phyloP scores from a whole-genome alignment of 2,888 invertebrate species.

The Yponomeuta malinellus region DNA sequence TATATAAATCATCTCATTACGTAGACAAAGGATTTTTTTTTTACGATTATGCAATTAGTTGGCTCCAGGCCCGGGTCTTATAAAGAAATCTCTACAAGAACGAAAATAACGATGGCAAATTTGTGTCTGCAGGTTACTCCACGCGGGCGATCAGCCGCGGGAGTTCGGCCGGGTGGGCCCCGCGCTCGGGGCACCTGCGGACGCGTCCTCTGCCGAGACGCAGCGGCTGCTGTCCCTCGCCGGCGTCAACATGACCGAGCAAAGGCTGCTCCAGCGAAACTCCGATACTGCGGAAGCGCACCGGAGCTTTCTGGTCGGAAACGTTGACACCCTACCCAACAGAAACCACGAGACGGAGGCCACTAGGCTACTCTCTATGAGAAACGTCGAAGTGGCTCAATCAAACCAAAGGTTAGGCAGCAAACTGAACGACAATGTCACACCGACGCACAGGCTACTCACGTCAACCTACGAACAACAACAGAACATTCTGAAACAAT shows the following conservation, averaged over 20 bases:
- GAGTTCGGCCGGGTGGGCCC: constrained; percentile 42
- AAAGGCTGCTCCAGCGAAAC: constrained; percentile 70
- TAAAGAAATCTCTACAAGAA: neutral
- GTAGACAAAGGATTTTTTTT: too few relatives aligned
- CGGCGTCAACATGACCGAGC: constrained; percentile 73
- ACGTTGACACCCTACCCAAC: constrained; percentile 45
- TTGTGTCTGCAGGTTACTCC: constrained; percentile 48
- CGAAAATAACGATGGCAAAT: neutral
- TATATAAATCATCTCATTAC: too few relatives aligned
- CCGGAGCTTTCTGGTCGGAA: constrained; percentile 67
- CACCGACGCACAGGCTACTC: constrained; percentile 64
- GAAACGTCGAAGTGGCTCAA: constrained; percentile 65
- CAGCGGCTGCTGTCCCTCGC: constrained; percentile 68
- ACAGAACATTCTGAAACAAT: constrained; percentile 77
- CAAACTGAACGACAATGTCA: constrained; percentile 48
- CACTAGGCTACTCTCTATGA: constrained; percentile 62
- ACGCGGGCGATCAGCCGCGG: constrained; percentile 58
- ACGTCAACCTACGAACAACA: constrained; percentile 75
- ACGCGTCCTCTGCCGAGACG: constrained; percentile 63
- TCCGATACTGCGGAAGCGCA: constrained; percentile 69
- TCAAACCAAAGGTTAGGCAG: constrained; percentile 63
- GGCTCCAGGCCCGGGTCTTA: too few relatives aligned
- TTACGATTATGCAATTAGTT: too few relatives aligned
- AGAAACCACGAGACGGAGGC: constrained; percentile 60
- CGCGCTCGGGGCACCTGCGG: constrained; percentile 47